A percentile compares a stretch with the other conserved stretches of the same genome.
These are phyloP conservation scores for Danio kyathit DNA, from an alignment of 2,797 vertebrate species.

Conservation along the genomic window DNA sequence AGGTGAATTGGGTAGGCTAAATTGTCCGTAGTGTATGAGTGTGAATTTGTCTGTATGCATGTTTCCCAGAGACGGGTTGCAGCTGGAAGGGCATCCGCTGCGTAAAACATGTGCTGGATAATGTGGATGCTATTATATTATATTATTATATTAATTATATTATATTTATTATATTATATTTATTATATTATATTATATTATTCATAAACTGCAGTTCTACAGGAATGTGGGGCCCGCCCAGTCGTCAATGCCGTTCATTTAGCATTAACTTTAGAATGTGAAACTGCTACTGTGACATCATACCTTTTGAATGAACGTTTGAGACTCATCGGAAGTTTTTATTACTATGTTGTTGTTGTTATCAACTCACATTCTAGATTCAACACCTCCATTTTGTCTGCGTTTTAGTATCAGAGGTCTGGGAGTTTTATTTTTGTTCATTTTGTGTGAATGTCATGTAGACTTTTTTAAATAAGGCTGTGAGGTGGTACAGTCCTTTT, in stretches of 20 bases:
- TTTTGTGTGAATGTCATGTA: constrained; percentile 38
- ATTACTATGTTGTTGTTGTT: neutral
- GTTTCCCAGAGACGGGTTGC: too few species aligned
- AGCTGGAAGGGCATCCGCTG: too few species aligned
- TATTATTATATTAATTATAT: too few species aligned
- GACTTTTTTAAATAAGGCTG: constrained; percentile 6
- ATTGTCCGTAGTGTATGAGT: too few species aligned
- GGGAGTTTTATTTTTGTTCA: constrained; percentile 39
- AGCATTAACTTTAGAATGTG: constrained; percentile 53
- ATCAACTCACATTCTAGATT: neutral
- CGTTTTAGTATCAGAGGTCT: constrained; percentile 4
- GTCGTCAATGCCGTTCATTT: constrained; percentile 28
- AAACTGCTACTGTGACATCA: constrained; percentile 61
- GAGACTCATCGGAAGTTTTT: neutral
- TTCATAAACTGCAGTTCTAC: constrained; percentile 16
- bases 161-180: too few species aligned
- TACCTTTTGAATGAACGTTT: constrained; percentile 32
- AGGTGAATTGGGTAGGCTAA: too few species aligned
- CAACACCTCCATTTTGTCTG: constrained; percentile 2
- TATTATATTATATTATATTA: too few species aligned
- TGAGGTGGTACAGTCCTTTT: constrained; percentile 16
- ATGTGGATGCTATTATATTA: too few species aligned
- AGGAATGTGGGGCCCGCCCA: neutral
- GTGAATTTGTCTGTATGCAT: too few species aligned
- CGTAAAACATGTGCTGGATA: too few species aligned